phyloP scores from a whole-genome alignment of 2,888 invertebrate genomes.

The Stenotaenia linearis region DNA sequence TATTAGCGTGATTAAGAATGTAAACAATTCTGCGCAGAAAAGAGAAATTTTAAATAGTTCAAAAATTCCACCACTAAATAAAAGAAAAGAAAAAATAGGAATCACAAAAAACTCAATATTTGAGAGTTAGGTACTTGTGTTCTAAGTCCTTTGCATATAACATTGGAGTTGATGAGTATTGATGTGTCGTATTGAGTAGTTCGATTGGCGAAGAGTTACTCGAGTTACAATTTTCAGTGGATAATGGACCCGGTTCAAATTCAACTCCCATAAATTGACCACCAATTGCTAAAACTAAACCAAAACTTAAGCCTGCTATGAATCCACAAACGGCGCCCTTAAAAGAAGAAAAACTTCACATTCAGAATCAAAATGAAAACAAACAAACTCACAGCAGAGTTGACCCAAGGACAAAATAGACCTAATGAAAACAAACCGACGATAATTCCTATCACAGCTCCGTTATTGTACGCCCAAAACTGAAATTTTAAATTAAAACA shows the following conservation, averaged over 20 bases:
- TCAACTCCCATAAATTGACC: neutral
- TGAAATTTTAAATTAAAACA: neutral
- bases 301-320: neutral
- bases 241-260: neutral
- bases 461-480: slow-evolving; percentile 61
- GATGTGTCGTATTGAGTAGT: neutral
- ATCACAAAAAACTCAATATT: neutral
- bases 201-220: neutral
- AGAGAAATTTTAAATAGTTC: slow-evolving; percentile 14
- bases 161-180: neutral
- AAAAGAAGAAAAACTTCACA: neutral
- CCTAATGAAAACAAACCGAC: slow-evolving; percentile 80
- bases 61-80: neutral
- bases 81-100: neutral
- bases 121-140: neutral
- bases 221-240: neutral
- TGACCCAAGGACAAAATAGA: slow-evolving; percentile 82
- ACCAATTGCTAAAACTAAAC: neutral
- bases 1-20: neutral
- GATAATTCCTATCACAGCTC: slow-evolving; percentile 80
- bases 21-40: neutral
- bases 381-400: slow-evolving; percentile 59
- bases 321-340: neutral
- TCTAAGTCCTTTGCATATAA: neutral
- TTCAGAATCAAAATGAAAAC: neutral